phyloP scores from a whole-genome alignment of 2,888 invertebrate genomes.

The Antheraea yamamai region DNA sequence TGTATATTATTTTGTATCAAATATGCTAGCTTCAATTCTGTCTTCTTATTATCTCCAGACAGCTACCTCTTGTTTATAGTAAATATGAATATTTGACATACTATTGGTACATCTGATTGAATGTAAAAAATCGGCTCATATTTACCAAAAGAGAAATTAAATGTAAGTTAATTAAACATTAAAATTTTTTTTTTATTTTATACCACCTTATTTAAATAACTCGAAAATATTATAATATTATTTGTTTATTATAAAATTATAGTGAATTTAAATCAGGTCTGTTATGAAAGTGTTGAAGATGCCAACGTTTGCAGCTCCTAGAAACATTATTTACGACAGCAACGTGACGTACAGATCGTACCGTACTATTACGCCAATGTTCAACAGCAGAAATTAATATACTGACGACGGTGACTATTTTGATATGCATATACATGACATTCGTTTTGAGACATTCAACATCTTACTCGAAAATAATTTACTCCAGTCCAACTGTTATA shows the following conservation, averaged over 20 bases:
- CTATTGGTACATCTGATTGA: too few species aligned
- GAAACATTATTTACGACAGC: background rate
- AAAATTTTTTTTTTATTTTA: too few species aligned
- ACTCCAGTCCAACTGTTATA: background rate
- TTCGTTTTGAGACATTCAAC: background rate
- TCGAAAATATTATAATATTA: too few species aligned
- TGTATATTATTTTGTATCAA: too few species aligned
- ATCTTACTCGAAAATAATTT: constrained; percentile 1
- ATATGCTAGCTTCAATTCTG: too few species aligned
- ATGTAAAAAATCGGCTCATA: too few species aligned
- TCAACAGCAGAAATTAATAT: background rate
- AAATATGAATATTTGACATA: too few species aligned
- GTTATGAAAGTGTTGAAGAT: background rate
- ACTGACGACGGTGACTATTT: background rate
- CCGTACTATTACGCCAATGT: background rate
- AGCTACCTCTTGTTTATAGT: too few species aligned
- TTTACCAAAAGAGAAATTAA: too few species aligned
- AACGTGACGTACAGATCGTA: background rate
- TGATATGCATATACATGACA: background rate
- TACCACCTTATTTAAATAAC: background rate
- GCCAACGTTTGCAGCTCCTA: background rate
- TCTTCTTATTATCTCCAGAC: too few species aligned
- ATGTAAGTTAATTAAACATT: too few species aligned
- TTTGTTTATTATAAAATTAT: background rate
- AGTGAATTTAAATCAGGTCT: background rate